These are phyloP conservation scores for Bettongia penicillata DNA, from an alignment of 2,113 vertebrate genomes.

Conservation along the genomic window DNA sequence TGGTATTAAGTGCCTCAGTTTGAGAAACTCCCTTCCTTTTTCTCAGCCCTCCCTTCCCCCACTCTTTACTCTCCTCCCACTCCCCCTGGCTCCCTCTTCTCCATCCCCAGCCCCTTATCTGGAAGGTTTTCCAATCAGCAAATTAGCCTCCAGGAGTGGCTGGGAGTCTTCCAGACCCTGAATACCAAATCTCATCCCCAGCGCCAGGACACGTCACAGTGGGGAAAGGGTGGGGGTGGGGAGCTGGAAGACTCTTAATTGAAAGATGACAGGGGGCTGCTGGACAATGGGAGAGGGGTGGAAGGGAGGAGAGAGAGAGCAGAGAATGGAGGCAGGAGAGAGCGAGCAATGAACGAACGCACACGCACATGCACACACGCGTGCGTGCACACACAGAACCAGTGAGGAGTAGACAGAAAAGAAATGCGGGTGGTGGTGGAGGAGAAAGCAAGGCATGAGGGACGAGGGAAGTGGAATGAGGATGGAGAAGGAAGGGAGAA, in stretches of 20 bases:
- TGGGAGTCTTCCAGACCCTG: constrained; percentile 62
- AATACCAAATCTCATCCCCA: not conserved
- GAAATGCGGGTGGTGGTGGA: not conserved
- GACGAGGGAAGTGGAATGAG: fast-evolving
- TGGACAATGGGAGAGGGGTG: not conserved
- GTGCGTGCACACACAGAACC: too few species aligned
- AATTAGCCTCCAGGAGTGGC: constrained; percentile 74
- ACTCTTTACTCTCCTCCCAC: constrained; percentile 24
- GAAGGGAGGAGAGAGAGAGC: not conserved
- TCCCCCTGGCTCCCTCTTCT: not conserved
- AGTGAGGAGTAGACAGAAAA: not conserved
- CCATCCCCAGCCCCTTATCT: constrained; percentile 23
- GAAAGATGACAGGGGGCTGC: not conserved
- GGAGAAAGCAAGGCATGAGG: not conserved
- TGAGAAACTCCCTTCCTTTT: constrained; percentile 74
- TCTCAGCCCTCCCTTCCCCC: not conserved
- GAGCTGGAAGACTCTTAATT: not conserved
- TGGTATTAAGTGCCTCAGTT: constrained; percentile 72
- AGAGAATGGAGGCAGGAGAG: not conserved
- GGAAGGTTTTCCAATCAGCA: constrained; percentile 63
- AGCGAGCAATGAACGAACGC: not conserved
- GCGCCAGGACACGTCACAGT: not conserved
- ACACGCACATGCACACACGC: too few species aligned
- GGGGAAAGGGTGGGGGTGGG: not conserved
- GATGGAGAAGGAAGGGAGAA: not conserved